These are phyloP conservation scores for Epinotia demarniana DNA, from an alignment of 2,888 invertebrate species.

Conservation along the genomic window DNA sequence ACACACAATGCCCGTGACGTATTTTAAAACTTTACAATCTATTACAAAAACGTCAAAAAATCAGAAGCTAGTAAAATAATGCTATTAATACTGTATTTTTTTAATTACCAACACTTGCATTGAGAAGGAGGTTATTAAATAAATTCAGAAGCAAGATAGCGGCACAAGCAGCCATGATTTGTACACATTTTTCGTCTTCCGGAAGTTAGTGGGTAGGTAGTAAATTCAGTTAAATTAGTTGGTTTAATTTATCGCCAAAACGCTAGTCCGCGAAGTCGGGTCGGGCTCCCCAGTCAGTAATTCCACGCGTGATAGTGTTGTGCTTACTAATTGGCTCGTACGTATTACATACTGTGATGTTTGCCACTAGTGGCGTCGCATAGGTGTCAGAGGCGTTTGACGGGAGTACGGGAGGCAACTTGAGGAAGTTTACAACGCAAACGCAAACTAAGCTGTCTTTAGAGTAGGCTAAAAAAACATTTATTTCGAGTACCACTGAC, in stretches of 20 bases:
- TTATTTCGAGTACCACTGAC: too few species aligned
- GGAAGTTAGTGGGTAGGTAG: slow-evolving; percentile 9
- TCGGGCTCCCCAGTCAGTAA: slow-evolving; percentile 18
- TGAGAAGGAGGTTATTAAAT: background rate
- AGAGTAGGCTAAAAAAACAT: too few species aligned
- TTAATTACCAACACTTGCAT: background rate
- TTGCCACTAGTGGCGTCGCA: too few species aligned
- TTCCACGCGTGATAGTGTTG: slow-evolving; percentile 21
- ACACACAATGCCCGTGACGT: too few species aligned
- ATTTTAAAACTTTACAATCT: too few species aligned
- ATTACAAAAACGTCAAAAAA: too few species aligned
- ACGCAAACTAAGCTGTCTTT: too few species aligned
- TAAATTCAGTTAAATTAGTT: slow-evolving; percentile 36
- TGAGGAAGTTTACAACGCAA: too few species aligned
- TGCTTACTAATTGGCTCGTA: slow-evolving; percentile 27
- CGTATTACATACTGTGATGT: background rate
- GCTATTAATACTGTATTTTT: background rate
- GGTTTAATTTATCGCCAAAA: slow-evolving; percentile 26
- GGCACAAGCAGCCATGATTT: background rate
- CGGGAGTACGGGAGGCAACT: too few species aligned
- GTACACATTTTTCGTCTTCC: slow-evolving; percentile 8
- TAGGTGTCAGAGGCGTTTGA: too few species aligned
- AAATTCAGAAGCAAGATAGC: background rate
- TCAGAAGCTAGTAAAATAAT: too few species aligned
- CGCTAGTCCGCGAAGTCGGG: slow-evolving; percentile 7